Base-by-base conservation (phyloP, 2,797 vertebrate genomes). In the Syncerus caffer region DNA sequence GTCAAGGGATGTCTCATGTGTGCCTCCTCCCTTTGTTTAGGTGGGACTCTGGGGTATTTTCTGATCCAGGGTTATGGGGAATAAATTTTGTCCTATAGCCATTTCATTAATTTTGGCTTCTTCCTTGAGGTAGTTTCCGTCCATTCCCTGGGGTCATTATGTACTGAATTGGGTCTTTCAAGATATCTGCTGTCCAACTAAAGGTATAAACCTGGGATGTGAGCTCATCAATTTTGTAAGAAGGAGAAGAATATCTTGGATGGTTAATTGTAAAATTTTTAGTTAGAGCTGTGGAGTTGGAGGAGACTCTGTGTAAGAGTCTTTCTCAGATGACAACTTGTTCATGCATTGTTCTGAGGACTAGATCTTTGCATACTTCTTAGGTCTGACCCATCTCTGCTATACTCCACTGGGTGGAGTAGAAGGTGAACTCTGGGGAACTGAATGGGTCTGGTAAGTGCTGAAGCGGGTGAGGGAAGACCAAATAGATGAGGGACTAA, bases 101-200 rank as follows among this genome's bases (percentile, higher is more conserved):
- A 95, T 47, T 58, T 96, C 85, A 92, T 95, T 97, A 86, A 89
- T 80, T 93, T 29, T 58, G 31, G 17, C 71, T 89, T 86, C 38
- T 15, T 80, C 42, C 4, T 78, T 87, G 31, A 45, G 19, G 11
- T 31, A 38, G 23, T 42, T 10, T 64, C 50, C 60, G 14, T 50
- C 51, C 93, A 83, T 79, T 82, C 84, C 80, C 93, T 82, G 38
- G 47, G 83, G 74, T 97, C 96, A 89, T 94, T 97, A 94, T 60
- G 19, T 78, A 19, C 62, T 79, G 29, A n/a, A 45, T 42, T 76
- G 42, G 29, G 23, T 53, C 42, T 95, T 85, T 64, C 60, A 57
- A 90, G 93, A 84, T 29, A 76, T 64, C 47, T 51, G 4, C 7
- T 90, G 67, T 34, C 79, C 25, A 74, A 57, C 9, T 38, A 47